Base-by-base conservation (phyloP, 2,888 invertebrate genomes). In the Dexiosoma caninum region DNA sequence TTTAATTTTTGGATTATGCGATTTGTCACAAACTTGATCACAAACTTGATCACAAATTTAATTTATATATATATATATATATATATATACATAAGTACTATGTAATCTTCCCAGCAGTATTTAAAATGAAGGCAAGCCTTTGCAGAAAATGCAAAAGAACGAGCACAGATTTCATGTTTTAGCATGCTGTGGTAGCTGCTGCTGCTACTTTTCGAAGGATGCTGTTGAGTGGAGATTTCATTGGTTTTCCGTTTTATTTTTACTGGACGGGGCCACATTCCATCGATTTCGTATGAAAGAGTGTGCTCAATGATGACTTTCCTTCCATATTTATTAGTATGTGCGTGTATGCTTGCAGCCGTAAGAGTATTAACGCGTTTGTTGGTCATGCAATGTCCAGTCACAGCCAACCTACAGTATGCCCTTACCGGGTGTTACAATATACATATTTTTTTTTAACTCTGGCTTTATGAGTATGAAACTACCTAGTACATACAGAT, bases 391-490 rank as follows among this genome's bases (percentile, higher is more conserved):
- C 69, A 69, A 62, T 42, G 67, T 60, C 71, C 62, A 64, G 23
- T 49, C 62, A 55, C 27, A 79, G 64, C 35, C 23, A 79, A 70
- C 70, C 77, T 53, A 59, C 66, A 60, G 51, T 44, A 79, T 76
- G 80, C 80, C 80, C 80, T 81, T 81, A 81, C 76, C 76, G 80
- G 76, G 80, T 81, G 80, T 77, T 81, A 72, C 76, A 49, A 53
- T 66, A 75, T 40, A 64, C 19, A 59, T 42, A 60, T 67, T 69
- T 9, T 64, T 27, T 62, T 57, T 57, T 51, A 35, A 8, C 76
- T 44, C 69, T 19, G 12, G 30, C 30, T 69, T 55, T 53, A 60
- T n/a, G 37, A 23, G 35, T 55, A 44, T 7, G 9, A 44, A 64
- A 76, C 16, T 57, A 21, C n/a, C n/a, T n/a, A n/a, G n/a, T n/a